phyloP scores from a whole-genome alignment of 2,113 vertebrate species.

The Triplophysa rosa region DNA sequence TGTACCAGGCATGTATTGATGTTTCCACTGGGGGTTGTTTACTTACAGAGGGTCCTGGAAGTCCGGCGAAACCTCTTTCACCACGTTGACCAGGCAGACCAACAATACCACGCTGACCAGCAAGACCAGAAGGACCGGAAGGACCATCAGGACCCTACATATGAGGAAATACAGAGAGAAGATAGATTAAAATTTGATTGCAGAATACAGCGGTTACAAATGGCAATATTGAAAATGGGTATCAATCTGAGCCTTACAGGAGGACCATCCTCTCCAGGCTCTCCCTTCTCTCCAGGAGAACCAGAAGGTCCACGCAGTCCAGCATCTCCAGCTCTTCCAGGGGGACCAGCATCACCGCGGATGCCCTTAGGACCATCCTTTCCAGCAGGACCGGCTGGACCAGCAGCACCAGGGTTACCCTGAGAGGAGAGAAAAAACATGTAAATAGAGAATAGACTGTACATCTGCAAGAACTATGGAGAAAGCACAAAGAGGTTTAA shows the following conservation, averaged over 20 bases:
- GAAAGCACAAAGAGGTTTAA: neutral
- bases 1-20: neutral
- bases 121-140: conserved; percentile 87
- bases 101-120: conserved; percentile 91
- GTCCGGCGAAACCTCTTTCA: conserved; percentile 93
- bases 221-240: neutral
- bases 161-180: conserved; percentile 39
- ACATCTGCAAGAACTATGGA: neutral
- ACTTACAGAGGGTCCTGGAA: conserved; percentile 93
- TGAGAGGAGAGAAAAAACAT: conserved; percentile 55
- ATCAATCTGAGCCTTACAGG: conserved; percentile 71
- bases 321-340: conserved; percentile 85
- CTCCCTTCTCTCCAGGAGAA: conserved; percentile 87
- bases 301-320: conserved; percentile 89
- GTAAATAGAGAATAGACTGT: neutral
- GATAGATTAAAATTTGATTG: neutral
- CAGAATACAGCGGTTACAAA: neutral
- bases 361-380: conserved; percentile 95
- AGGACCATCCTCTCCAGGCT: conserved; percentile 82
- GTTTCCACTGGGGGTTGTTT: neutral
- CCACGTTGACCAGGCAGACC: conserved; percentile 96
- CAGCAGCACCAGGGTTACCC: conserved; percentile 90
- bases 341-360: conserved; percentile 83
- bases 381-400: conserved; percentile 83
- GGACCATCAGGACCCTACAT: conserved; percentile 86